Base-by-base conservation (phyloP, 2,888 invertebrate genomes). In the Sminthurinus aureus region DNA sequence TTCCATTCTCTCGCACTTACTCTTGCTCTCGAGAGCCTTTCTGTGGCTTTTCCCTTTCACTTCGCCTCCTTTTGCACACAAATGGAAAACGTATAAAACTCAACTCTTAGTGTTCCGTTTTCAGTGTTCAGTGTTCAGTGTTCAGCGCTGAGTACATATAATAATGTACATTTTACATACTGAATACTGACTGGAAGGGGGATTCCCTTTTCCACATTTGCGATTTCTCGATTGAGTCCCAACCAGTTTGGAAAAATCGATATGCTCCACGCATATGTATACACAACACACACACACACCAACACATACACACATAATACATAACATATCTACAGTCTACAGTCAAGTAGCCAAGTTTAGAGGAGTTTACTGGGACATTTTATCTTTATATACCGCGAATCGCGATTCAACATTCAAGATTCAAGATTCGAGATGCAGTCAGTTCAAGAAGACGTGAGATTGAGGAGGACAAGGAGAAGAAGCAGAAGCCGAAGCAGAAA, bases 191-290 rank as follows among this genome's bases (percentile, higher is more conserved):
- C 69, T 38, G 6, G 38, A 1, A 38, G 6, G 38, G 38, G 38
- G 38, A 38, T 38, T 58, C 58, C 58, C 58, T 58, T n/a, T 79
- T 79, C 74, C 82, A 84, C 82, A 84, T 84, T 84, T 84, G 84
- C 84, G 82, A 84, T 84, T 84, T 84, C 82, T 81, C 82, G 82
- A 84, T 81, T 64, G 82, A 84, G 75, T 79, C 84, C 79, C 82
- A 81, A 74, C 79, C 73, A 81, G 20, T 79, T 79, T 84, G 52
- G 38, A 79, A 84, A 84, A 84, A 84, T 84, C 84, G 69, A 84
- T 84, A 84, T 82, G 73, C 20, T 82, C 75, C 84, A 67, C 79
- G 77, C 67, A 67, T 52, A 75, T 73, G 69, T 69, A 73, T 50
- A 26, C 22, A 38, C 38, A 6, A 38, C 6, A 38, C 6, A 73